These are phyloP conservation scores for Eucidaris tribuloides DNA, from an alignment of 35 echinoderm and acorn worm species.

Conservation along the genomic window DNA sequence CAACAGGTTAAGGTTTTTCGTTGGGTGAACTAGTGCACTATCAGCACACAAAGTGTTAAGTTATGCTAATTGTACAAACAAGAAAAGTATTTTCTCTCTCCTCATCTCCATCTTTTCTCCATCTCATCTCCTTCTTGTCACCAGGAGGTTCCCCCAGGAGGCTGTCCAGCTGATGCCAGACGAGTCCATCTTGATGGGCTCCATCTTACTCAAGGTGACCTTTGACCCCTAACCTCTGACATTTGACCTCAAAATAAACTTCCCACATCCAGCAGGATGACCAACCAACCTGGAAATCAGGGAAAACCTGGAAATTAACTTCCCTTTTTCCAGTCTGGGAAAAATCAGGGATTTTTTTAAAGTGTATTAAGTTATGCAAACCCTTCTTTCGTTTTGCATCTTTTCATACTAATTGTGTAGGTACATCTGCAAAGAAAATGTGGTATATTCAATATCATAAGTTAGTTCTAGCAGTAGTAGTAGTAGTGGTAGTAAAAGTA, in stretches of 20 bases:
- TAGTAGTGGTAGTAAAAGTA: too few species aligned
- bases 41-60: not conserved
- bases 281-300: not conserved
- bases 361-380: too few species aligned
- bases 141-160: slow-evolving; percentile 72
- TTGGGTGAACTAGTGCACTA: not conserved
- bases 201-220: slow-evolving; percentile 92
- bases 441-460: too few species aligned
- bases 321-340: too few species aligned
- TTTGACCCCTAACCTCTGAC: too few species aligned
- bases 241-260: not conserved
- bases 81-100: not conserved
- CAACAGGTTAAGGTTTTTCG: not conserved
- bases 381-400: too few species aligned
- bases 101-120: not conserved
- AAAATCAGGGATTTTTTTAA: too few species aligned
- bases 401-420: too few species aligned
- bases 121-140: not conserved
- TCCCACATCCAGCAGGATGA: not conserved
- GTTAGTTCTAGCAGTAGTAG: too few species aligned
- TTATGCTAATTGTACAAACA: not conserved
- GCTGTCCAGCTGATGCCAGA: slow-evolving; percentile 84
- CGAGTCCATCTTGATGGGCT: slow-evolving; percentile 87
- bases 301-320: not conserved
- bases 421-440: too few species aligned